Evolutionary conservation across 1,140 invertebrate species (phyloP).

Genomic region (Nymphalis io): DNA sequence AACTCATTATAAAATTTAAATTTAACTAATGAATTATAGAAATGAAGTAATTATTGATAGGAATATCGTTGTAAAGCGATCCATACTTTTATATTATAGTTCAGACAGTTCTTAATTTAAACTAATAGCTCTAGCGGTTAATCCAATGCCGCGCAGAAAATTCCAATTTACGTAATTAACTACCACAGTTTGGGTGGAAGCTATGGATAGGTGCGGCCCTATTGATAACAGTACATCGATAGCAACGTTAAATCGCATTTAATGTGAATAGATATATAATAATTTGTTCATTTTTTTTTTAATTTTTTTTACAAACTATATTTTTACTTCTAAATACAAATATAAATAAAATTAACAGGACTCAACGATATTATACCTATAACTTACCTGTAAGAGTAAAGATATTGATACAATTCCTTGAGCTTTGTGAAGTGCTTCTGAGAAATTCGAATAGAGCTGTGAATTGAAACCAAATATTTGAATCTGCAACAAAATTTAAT

Average conservation of each 20-base stretch:
- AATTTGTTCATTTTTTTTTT: background rate
- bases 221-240: slow-evolving; percentile 67
- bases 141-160: slow-evolving; percentile 76
- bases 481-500: slow-evolving; percentile 85
- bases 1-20: too few species aligned
- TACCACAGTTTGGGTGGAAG: slow-evolving; percentile 65
- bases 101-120: slow-evolving; percentile 75
- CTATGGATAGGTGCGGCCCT: slow-evolving; percentile 70
- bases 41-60: slow-evolving; percentile 15
- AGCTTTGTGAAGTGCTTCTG: slow-evolving; percentile 92
- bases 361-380: too few species aligned
- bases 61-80: slow-evolving; percentile 12
- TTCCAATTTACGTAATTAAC: slow-evolving; percentile 80
- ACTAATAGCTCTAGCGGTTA: slow-evolving; percentile 77
- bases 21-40: too few species aligned
- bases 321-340: too few species aligned
- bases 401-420: slow-evolving; percentile 95
- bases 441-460: slow-evolving; percentile 95
- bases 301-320: too few species aligned
- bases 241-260: slow-evolving; percentile 54
- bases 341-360: too few species aligned
- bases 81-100: slow-evolving; percentile 37
- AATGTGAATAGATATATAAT: slow-evolving; percentile 3
- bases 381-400: slow-evolving; percentile 90
- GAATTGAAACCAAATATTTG: slow-evolving; percentile 97